These are phyloP conservation scores for Xiphorhynchus elegans DNA, from an alignment of 2,113 vertebrate species.

Conservation along the genomic window DNA sequence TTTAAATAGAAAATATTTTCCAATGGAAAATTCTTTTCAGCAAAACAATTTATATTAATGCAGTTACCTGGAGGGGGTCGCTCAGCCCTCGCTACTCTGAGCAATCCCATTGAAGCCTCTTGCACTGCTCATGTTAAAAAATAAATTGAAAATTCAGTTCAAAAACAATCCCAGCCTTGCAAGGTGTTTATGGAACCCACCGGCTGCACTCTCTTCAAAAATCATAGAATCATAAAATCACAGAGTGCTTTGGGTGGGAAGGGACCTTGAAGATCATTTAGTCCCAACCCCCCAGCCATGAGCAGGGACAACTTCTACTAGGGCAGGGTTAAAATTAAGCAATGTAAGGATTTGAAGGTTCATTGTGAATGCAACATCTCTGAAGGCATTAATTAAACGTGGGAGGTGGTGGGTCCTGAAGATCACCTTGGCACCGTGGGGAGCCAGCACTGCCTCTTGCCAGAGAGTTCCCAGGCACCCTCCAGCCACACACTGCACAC, in stretches of 20 bases:
- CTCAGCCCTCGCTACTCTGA: background rate
- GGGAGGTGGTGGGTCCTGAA: background rate
- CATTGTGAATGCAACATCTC: accelerated
- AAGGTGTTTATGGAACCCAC: background rate
- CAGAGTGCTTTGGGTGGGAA: background rate
- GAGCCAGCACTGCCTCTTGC: background rate
- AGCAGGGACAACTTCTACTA: background rate
- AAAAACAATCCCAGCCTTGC: background rate
- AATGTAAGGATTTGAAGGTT: background rate
- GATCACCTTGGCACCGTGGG: accelerated
- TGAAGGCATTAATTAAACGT: background rate
- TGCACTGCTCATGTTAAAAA: background rate
- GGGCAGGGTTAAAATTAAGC: background rate
- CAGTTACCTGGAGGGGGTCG: background rate
- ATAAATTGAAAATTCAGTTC: background rate
- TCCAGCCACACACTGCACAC: background rate
- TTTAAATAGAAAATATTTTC: background rate
- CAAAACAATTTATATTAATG: background rate
- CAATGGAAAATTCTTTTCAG: background rate
- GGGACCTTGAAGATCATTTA: background rate
- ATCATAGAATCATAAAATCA: background rate
- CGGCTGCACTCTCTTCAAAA: background rate
- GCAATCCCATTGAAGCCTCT: background rate
- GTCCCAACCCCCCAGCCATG: background rate
- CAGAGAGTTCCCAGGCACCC: background rate